Conservation (phyloP, 2,113 vertebrate genomes). For the Pyrgilauda ruficollis region DNA sequence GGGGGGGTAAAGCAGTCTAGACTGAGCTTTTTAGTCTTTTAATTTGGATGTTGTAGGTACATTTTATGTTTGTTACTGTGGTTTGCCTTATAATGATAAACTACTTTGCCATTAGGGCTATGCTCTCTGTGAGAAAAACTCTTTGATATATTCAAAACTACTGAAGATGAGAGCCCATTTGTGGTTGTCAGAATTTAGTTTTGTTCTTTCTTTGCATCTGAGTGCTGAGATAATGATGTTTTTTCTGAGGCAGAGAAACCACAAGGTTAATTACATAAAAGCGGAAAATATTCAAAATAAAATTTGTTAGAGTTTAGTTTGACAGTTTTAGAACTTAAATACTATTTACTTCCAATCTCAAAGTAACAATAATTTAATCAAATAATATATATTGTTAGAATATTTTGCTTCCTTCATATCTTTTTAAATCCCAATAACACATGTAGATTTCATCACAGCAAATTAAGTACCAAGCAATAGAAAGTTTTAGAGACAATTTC, state of each 20-base stretch:
- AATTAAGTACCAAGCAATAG: neutral
- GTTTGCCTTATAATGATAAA: neutral
- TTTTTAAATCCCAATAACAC: neutral
- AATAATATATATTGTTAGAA: neutral
- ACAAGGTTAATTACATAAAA: neutral
- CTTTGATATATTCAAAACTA: neutral
- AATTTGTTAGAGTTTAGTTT: neutral
- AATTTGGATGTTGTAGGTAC: neutral
- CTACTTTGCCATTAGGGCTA: neutral
- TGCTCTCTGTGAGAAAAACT: neutral
- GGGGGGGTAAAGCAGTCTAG: neutral
- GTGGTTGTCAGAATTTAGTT: neutral
- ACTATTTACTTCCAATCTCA: neutral
- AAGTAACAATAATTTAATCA: neutral
- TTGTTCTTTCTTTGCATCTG: neutral
- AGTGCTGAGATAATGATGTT: neutral
- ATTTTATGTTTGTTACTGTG: neutral
- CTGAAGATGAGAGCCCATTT: neutral
- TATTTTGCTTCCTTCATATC: neutral
- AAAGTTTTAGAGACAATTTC: neutral
- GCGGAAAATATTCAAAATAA: neutral
- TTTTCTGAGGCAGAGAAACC: neutral
- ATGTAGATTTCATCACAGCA: neutral
- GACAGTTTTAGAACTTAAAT: neutral
- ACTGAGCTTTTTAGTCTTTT: slow-evolving; percentile 1